phyloP scores from a whole-genome alignment of 2,113 vertebrate genomes.

The Lycaon pictus region DNA sequence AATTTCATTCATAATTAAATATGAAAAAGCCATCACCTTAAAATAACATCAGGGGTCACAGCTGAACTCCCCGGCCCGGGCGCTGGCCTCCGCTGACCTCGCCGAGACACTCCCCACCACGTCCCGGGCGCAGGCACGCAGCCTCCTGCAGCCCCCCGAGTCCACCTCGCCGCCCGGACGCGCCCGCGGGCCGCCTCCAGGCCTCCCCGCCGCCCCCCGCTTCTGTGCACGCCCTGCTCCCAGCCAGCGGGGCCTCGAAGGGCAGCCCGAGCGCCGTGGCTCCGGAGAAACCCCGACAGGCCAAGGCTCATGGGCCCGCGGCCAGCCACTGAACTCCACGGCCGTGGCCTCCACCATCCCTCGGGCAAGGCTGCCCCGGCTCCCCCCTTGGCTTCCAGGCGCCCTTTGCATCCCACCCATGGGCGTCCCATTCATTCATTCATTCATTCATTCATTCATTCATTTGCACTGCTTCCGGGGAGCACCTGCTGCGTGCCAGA shows the following conservation, averaged over 20 bases:
- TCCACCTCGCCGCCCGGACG: background rate
- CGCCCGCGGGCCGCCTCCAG: background rate
- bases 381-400: background rate
- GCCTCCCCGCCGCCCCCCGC: background rate
- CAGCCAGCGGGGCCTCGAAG: background rate
- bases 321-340: background rate
- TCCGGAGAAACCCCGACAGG: background rate
- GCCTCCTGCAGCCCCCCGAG: background rate
- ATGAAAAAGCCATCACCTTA: constrained; percentile 87
- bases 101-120: background rate
- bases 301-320: background rate
- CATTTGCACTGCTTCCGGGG: background rate
- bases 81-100: background rate
- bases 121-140: background rate
- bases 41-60: constrained; percentile 87
- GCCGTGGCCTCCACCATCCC: background rate
- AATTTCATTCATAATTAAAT: constrained; percentile 91
- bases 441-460: background rate
- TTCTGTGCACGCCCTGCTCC: background rate
- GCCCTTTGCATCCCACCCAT: fast-evolving
- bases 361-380: background rate
- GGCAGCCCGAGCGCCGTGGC: background rate
- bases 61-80: constrained; percentile 82
- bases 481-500: background rate
- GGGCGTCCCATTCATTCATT: background rate